Evolutionary conservation across 2,888 invertebrate species (phyloP).

Genomic region (Ochropleura plecta): DNA sequence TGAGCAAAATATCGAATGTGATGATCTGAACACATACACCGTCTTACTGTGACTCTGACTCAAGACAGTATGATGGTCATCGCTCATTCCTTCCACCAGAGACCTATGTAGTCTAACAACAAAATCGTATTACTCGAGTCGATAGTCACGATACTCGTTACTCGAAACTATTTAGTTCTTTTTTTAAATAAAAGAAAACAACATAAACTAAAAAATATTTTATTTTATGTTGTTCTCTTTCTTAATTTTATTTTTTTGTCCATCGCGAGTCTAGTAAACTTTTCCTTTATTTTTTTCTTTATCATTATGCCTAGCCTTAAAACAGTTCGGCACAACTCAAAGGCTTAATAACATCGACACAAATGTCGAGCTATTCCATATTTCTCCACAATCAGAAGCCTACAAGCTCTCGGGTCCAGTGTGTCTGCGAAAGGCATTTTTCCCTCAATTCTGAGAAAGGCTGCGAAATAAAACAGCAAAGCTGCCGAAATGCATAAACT

Average conservation of each 20-base stretch:
- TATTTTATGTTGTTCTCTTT: too few relatives aligned
- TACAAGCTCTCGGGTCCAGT: conserved; percentile 51
- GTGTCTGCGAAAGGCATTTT: conserved; percentile 67
- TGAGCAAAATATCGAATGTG: neutral
- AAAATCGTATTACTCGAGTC: too few relatives aligned
- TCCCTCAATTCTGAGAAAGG: conserved; percentile 76
- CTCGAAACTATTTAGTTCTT: too few relatives aligned
- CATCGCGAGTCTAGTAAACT: too few relatives aligned
- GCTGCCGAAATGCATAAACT: conserved; percentile 88
- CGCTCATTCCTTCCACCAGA: neutral
- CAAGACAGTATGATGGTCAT: too few relatives aligned
- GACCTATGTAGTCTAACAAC: neutral
- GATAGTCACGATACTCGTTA: too few relatives aligned
- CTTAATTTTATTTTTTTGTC: too few relatives aligned
- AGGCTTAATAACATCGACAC: conserved; percentile 26
- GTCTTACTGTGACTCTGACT: too few relatives aligned
- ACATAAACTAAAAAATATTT: too few relatives aligned
- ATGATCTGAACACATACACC: neutral
- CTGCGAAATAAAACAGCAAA: conserved; percentile 79
- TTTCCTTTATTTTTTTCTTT: too few relatives aligned
- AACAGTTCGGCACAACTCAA: conserved; percentile 49
- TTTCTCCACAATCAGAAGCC: conserved; percentile 42
- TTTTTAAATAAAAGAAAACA: too few relatives aligned
- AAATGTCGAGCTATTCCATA: conserved; percentile 45
- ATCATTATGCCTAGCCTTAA: neutral